phyloP scores from a whole-genome alignment of 2,888 invertebrate genomes.

The Halocaridina rubra region DNA sequence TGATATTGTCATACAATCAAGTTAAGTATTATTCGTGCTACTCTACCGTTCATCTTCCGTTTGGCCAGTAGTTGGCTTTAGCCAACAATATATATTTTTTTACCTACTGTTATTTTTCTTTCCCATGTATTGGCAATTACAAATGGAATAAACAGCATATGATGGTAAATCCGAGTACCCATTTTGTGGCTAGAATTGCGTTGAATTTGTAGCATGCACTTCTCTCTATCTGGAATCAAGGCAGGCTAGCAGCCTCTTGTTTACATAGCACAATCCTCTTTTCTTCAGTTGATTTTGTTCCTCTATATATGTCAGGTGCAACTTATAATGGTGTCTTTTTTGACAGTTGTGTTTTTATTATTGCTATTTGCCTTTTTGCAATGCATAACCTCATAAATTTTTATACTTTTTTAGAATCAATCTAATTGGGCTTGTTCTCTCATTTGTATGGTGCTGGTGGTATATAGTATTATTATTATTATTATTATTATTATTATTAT shows the following conservation, averaged over 20 bases:
- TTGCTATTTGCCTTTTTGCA: no score
- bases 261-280: background rate
- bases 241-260: no score
- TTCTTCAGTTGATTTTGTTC: background rate
- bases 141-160: background rate
- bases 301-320: background rate
- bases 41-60: no score
- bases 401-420: background rate
- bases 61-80: no score
- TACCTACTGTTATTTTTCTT: no score
- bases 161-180: background rate
- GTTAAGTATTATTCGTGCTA: no score
- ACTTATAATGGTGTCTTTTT: background rate
- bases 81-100: no score
- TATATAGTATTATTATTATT: no score
- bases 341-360: background rate
- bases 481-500: no score
- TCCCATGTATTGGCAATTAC: no score
- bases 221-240: background rate
- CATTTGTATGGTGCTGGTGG: constrained; percentile 43
- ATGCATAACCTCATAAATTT: background rate
- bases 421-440: constrained; percentile 35
- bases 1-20: no score
- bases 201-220: background rate
- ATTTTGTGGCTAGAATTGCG: background rate